Evolutionary conservation across 2,113 vertebrate species (phyloP).

Genomic region (Turdus rufiventris): DNA sequence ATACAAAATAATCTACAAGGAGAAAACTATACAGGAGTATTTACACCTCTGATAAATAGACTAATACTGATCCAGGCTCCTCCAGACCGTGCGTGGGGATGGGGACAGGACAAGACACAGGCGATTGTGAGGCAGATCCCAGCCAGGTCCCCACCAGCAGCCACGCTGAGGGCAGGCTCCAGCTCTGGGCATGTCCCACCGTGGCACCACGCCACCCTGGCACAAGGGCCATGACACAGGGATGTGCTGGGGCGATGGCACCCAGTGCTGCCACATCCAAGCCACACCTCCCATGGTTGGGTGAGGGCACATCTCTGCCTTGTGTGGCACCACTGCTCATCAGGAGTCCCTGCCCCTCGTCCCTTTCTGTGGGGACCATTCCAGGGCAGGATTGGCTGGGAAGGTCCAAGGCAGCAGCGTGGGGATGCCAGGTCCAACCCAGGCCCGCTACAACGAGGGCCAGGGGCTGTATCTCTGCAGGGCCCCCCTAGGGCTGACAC

Average conservation of each 20-base stretch:
- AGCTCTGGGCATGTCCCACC: not conserved
- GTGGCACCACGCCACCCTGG: not conserved
- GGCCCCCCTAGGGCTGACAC: not conserved
- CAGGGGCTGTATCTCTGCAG: fast-evolving
- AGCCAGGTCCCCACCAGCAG: not conserved
- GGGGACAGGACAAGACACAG: not conserved
- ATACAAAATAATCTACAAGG: conserved; percentile 83
- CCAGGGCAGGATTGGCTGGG: not conserved
- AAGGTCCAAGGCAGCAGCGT: not conserved
- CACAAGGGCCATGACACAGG: fast-evolving
- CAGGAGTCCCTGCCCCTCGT: fast-evolving
- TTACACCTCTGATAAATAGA: conserved; percentile 96
- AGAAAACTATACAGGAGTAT: conserved; percentile 91
- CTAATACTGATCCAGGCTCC: conserved; percentile 80
- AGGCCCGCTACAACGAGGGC: conserved; percentile 63
- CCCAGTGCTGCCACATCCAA: fast-evolving
- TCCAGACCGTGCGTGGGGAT: not conserved
- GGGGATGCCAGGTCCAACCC: not conserved
- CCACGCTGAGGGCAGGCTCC: not conserved
- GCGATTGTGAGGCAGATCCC: not conserved
- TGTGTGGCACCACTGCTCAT: not conserved
- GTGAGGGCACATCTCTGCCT: not conserved
- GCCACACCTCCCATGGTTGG: fast-evolving
- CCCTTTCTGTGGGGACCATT: fast-evolving
- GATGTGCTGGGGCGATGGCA: fast-evolving